Conservation (phyloP, 1,140 invertebrate genomes). For the Euura saliciscinereae region DNA sequence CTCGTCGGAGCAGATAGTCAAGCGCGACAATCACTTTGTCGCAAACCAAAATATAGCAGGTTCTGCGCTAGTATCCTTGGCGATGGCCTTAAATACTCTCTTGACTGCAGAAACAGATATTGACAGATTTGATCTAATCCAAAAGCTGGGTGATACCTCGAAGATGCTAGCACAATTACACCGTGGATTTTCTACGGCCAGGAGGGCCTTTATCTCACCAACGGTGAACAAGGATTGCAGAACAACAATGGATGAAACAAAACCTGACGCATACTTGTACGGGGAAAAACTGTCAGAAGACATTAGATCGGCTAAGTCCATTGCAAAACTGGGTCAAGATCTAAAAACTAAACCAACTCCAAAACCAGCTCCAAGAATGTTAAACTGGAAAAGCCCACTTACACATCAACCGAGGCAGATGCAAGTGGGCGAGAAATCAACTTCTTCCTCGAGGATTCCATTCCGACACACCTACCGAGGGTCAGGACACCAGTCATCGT, state of each 20-base stretch:
- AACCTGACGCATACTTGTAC: slow-evolving; percentile 2
- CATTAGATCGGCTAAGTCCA: slow-evolving; percentile 17
- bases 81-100: background rate
- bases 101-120: background rate
- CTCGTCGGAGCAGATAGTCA: too few species aligned
- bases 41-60: too few species aligned
- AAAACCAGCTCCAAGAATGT: background rate
- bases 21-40: too few species aligned
- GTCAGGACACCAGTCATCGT: too few species aligned
- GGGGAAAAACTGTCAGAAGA: slow-evolving; percentile 19
- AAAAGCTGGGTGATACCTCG: slow-evolving; percentile 1
- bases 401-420: background rate
- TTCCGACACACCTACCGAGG: background rate
- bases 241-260: background rate
- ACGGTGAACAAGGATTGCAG: slow-evolving; percentile 7
- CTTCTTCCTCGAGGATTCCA: too few species aligned
- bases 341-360: background rate
- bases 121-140: background rate
- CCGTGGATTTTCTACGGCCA: slow-evolving; percentile 23
- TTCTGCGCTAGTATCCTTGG: background rate
- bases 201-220: slow-evolving; percentile 22
- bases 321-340: background rate
- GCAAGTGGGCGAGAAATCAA: too few species aligned
- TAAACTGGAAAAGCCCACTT: background rate
- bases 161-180: slow-evolving; percentile 25